Evolutionary conservation across 2,113 vertebrate genomes (phyloP), one percentile per base, ranked within the genome.

Genomic region (Pristiophorus japonicus): DNA sequence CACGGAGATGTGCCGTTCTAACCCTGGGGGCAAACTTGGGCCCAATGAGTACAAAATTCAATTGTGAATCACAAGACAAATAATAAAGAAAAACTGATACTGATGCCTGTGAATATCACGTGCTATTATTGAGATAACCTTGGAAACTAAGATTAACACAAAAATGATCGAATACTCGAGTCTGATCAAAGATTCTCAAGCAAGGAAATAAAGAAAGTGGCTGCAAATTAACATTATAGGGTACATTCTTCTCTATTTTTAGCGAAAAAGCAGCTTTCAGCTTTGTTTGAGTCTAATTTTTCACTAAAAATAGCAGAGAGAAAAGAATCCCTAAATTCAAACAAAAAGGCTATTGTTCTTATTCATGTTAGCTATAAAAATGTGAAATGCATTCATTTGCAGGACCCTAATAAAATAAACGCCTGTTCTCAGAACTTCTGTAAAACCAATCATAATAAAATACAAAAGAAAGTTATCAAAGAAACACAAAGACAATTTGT

Each of bases 161-260:
- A 59, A 55, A 42, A 65, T 42, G 27, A 59, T 59, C 5, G 38
- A 88, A 42, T 92, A 38, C 0, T 8, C n/a, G 38, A 30, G 38
- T 92, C n/a, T 63, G 59, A 38, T 30, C 38, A 92, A 45, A 84
- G 93, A 96, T 96, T 97, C 12, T 97, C 96, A 96, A 95, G 95
- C 42, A 95, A 96, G 95, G 97, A 97, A 96, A 97, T 97, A 97
- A 97, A 88, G 75, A 98, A 98, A 97, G 97, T 98, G 97, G 98
- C 97, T 98, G 97, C 98, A 98, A 98, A 98, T 96, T 97, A 97
- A 97, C 97, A 91, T 97, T 93, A 22, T 5, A 38, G 38, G 20
- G 24, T 70, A 70, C 24, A 27, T 70, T 87, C 42, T 27, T 87
- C 27, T 51, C 45, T 87, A 24, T 87, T 85, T 47, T 87, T 51